Conservation (phyloP, 2,113 vertebrate species). For the Burhinus oedicnemus region DNA sequence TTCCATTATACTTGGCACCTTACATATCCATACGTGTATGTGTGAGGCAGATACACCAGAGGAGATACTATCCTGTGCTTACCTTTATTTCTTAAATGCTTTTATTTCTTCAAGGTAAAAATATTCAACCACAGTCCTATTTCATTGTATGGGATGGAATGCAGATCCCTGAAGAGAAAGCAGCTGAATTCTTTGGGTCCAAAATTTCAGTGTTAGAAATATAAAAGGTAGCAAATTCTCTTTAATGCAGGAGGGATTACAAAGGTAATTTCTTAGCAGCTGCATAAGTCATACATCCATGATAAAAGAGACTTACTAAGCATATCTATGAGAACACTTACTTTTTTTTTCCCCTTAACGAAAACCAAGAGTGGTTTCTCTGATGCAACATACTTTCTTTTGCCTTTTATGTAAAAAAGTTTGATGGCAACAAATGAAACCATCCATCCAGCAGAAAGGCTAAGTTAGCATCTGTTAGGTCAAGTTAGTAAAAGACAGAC, state of each 20-base stretch:
- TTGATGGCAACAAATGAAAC: background rate
- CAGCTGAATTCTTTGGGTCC: background rate
- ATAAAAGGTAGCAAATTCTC: background rate
- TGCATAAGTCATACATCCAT: background rate
- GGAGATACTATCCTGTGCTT: background rate
- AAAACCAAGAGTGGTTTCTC: background rate
- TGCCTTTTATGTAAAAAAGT: background rate
- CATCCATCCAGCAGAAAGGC: background rate
- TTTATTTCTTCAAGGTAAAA: background rate
- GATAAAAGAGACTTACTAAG: background rate
- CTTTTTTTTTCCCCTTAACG: background rate
- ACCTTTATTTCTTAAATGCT: background rate
- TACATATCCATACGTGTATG: fast-evolving
- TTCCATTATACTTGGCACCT: background rate
- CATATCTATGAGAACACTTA: background rate
- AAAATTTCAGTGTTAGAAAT: background rate
- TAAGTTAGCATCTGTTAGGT: background rate
- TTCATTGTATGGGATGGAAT: background rate
- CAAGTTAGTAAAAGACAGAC: background rate
- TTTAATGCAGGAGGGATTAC: background rate
- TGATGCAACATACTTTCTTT: background rate
- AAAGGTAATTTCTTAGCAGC: background rate
- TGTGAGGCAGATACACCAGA: background rate
- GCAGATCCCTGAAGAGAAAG: background rate
- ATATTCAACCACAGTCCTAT: background rate